Evolutionary conservation across 2,113 vertebrate species (phyloP).

Genomic region (Corythoichthys haematopterus): DNA sequence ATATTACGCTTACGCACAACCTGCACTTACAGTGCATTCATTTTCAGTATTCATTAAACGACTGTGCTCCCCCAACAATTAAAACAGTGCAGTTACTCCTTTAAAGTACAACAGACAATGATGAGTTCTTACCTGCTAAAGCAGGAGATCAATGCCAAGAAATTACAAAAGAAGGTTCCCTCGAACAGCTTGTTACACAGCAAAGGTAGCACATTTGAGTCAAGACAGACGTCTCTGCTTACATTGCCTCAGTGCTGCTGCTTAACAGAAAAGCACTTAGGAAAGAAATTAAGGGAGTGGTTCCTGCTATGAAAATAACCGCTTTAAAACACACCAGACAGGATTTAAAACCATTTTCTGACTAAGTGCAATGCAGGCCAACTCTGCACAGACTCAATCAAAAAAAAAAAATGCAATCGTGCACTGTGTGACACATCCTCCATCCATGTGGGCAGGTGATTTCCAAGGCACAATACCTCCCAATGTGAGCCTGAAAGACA

Average conservation of each 20-base stretch:
- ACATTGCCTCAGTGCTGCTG: slow-evolving; percentile 8
- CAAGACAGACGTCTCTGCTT: slow-evolving; percentile 21
- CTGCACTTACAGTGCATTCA: too few relatives aligned
- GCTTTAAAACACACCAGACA: slow-evolving; percentile 29
- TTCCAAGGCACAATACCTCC: slow-evolving; percentile 12
- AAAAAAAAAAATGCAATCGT: neutral
- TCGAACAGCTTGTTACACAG: slow-evolving; percentile 34
- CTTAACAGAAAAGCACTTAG: slow-evolving; percentile 19
- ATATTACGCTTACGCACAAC: neutral
- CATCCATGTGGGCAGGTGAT: slow-evolving; percentile 54
- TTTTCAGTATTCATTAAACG: neutral
- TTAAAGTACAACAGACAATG: neutral
- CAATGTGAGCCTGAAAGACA: slow-evolving; percentile 23
- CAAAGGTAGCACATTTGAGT: slow-evolving; percentile 24
- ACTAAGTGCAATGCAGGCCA: slow-evolving; percentile 1
- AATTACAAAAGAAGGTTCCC: slow-evolving; percentile 30
- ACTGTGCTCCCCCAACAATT: neutral
- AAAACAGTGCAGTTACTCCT: neutral
- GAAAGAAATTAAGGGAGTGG: slow-evolving; percentile 27
- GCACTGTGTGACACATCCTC: slow-evolving; percentile 42
- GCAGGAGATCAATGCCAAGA: slow-evolving; percentile 13
- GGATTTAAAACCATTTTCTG: slow-evolving; percentile 27
- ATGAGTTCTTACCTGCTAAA: slow-evolving; percentile 11
- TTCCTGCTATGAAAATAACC: slow-evolving; percentile 34
- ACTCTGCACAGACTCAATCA: slow-evolving; percentile 7